Base-by-base conservation (phyloP, 2,797 vertebrate genomes). In the Cirrhinus mrigala region DNA sequence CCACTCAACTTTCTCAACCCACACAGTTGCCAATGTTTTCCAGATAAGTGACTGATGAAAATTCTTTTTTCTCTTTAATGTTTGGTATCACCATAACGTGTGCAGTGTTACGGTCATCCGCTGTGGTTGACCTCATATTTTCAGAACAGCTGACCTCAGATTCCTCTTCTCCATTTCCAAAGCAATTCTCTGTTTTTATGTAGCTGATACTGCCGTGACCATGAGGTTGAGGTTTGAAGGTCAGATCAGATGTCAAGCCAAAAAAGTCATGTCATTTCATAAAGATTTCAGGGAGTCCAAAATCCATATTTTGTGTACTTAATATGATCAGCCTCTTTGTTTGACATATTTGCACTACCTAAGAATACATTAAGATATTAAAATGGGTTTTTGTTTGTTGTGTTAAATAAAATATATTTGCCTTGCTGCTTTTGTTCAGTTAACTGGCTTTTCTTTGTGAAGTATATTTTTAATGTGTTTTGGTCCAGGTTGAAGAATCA, bases 1-100 rank as follows among this genome's bases (percentile, higher is more conserved):
- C 46, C 27, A 11, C 70, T 66, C 44, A 37, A 66, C 46, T 27
- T 44, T 46, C 9, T 71, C 50, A 4, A 44, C 9, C 33, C 29
- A 70, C 27, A 44, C 33, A 71, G n/a, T 40, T 6, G 60, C 3
- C 60, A 27, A 33, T 74, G 22, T 62, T 66, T 83, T 83, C 33
- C 58, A 54, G 82, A 77, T 66, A 83, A 77, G 29, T 68, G 60
- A 68, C 46, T 58, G 76, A 24, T 33, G 58, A 54, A 81, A 85
- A 70, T 29, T 5, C 24, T 9, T 40, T 79, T 71, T 84, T 73
- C 83, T 85, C 60, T 14, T 4, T 44, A 66, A 56, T 44, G 64
- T 73, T 60, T 29, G 6, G 54, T 60, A 46, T 46, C 60, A 73
- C 52, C 80, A 12, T 56, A 69, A 70, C 68, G 46, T 37, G 16